phyloP scores from a whole-genome alignment of 2,113 vertebrate species.

The Brachyhypopomus occidentalis region DNA sequence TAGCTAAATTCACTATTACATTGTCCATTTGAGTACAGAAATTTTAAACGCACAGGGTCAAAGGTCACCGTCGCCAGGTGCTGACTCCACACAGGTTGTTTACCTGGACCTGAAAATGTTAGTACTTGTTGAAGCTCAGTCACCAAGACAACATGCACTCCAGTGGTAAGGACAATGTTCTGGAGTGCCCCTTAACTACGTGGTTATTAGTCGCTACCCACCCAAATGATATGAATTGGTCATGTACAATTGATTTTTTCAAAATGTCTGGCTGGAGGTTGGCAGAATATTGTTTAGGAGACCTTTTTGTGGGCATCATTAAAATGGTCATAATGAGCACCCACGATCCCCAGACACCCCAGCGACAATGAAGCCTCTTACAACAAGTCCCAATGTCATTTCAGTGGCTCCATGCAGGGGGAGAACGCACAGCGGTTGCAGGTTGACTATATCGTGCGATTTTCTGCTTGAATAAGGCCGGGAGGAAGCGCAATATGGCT shows the following conservation, averaged over 20 bases:
- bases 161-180: neutral
- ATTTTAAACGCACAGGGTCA: too few relatives aligned
- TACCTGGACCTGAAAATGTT: too few relatives aligned
- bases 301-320: constrained; percentile 20
- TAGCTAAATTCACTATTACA: too few relatives aligned
- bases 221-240: neutral
- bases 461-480: constrained; percentile 44
- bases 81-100: too few relatives aligned
- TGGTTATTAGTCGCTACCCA: too few relatives aligned
- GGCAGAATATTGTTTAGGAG: constrained; percentile 27
- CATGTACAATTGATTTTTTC: neutral
- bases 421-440: constrained; percentile 25
- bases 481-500: constrained; percentile 33
- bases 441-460: constrained; percentile 24
- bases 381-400: constrained; percentile 28
- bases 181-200: neutral
- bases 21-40: too few relatives aligned
- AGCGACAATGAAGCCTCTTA: constrained; percentile 32
- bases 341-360: constrained; percentile 5
- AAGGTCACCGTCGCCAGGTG: too few relatives aligned
- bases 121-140: neutral
- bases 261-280: neutral
- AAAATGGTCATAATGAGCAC: constrained; percentile 5
- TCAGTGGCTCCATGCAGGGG: constrained; percentile 6
- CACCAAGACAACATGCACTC: neutral